A percentile compares a stretch with the other conserved stretches of the same genome.
These are phyloP conservation scores for Heliconius sara DNA, from an alignment of 2,888 invertebrate species.

Conservation along the genomic window DNA sequence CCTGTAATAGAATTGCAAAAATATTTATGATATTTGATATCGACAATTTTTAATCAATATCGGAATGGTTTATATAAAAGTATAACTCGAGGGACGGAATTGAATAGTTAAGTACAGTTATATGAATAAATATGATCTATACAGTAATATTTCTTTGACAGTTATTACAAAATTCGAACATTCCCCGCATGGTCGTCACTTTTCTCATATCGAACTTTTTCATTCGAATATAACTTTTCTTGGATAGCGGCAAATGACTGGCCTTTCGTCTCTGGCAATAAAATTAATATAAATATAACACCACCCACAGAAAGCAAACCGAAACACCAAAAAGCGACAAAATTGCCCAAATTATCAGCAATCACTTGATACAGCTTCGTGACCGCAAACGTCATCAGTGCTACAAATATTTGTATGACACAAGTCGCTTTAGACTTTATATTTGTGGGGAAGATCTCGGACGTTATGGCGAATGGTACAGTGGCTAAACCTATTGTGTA, in stretches of 20 bases:
- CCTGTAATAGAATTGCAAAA: neutral
- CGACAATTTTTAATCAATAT: neutral
- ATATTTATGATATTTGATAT: neutral
- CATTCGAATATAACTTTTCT: conserved; percentile 70
- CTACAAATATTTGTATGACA: conserved; percentile 85
- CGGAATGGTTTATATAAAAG: conserved; percentile 14
- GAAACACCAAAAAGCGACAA: conserved; percentile 84
- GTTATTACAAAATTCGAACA: conserved; percentile 60
- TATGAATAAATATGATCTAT: neutral
- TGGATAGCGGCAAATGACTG: conserved; percentile 85
- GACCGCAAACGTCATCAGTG: conserved; percentile 84
- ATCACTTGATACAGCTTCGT: conserved; percentile 84
- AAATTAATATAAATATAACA: conserved; percentile 78
- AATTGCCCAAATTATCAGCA: conserved; percentile 77
- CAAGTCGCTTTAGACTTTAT: conserved; percentile 87
- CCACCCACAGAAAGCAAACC: conserved; percentile 78
- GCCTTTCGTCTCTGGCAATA: conserved; percentile 85
- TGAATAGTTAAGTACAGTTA: conserved; percentile 48
- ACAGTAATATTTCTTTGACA: conserved; percentile 9
- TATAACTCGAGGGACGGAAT: conserved; percentile 28
- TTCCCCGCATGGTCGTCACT: conserved; percentile 65
- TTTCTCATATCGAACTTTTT: conserved; percentile 71
- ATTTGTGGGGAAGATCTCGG: conserved; percentile 86
- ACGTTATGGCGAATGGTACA: conserved; percentile 85
- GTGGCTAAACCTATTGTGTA: conserved; percentile 86